These are phyloP conservation scores for Melanargia galathea DNA, from an alignment of 2,888 invertebrate species.

Conservation along the genomic window DNA sequence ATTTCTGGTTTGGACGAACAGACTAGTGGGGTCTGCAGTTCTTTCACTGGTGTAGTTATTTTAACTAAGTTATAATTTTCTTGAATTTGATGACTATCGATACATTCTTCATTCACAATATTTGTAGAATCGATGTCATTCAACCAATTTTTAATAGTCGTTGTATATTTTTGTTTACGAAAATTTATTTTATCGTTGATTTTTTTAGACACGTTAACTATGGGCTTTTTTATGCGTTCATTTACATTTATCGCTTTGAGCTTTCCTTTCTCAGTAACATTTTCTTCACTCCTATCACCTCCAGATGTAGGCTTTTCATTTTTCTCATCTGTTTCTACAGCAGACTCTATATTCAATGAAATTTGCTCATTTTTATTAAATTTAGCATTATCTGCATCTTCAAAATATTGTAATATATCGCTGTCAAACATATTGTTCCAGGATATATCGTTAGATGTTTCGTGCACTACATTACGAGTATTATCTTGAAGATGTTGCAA, in stretches of 20 bases:
- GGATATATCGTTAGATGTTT: conserved; percentile 11
- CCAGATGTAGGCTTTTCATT: background rate
- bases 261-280: conserved; percentile 18
- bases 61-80: conserved; percentile 21
- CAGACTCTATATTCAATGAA: background rate
- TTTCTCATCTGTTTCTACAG: background rate
- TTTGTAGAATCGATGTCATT: conserved; percentile 46
- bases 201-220: conserved; percentile 39
- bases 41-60: conserved; percentile 2
- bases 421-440: conserved; percentile 63
- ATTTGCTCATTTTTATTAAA: conserved; percentile 5
- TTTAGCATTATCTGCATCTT: conserved; percentile 9
- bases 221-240: conserved; percentile 45
- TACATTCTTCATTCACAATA: background rate
- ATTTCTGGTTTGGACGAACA: background rate
- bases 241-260: conserved; percentile 37
- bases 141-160: conserved; percentile 65
- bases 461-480: background rate
- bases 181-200: conserved; percentile 38
- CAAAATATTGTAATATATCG: conserved; percentile 50
- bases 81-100: conserved; percentile 11
- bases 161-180: conserved; percentile 61
- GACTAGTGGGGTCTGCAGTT: background rate
- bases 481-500: background rate
- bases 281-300: background rate